Evolutionary conservation across 2,113 vertebrate genomes (phyloP), one percentile per base, ranked within the genome.

Genomic region (Hemibagrus wyckioides): DNA sequence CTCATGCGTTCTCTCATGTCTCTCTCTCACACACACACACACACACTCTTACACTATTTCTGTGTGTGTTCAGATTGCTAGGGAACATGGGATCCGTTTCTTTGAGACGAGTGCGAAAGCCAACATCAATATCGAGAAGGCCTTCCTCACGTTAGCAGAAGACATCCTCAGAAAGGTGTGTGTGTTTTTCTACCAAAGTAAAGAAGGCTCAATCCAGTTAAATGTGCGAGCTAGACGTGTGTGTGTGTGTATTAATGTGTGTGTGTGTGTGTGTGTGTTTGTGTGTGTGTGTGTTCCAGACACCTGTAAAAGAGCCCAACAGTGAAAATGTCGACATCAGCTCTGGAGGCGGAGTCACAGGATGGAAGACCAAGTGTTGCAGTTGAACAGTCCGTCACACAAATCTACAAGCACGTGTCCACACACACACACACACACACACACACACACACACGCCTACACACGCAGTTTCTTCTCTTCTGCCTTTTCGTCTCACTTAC

Each of bases 121-220:
- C 94, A 99, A 99, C 97, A 97, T 99, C 96, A 99, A 96, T 97
- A 99, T 99, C 89, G 98, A 99, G 96, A 99, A 99, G 95, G 98
- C 97, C 93, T 99, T 99, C 95, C 97, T 99, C 96, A 99, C 97
- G 89, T 97, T 99, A 99, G 98, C 98, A 95, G 98, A 99, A 99
- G 98, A 99, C 95, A 99, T 99, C 94, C 98, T 99, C 94, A 98
- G 95, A 97, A 99, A 99, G 98, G 98, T 99, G 93, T 57, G 84
- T 65, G 0, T 59, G 30, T 28, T 94, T 48, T 48, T 48, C 44
- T 7, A 48, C 44, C 44, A n/a, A n/a, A n/a, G n/a, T 44, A 48
- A 48, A 48, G 44, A 44, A 44, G 41, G 3, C 41, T 44, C 6
- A 44, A 44, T 48, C 2, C 2, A 48, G 44, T 48, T 48, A 48